phyloP scores from a whole-genome alignment of 1,140 invertebrate genomes.

The Cataglyphis hispanica region DNA sequence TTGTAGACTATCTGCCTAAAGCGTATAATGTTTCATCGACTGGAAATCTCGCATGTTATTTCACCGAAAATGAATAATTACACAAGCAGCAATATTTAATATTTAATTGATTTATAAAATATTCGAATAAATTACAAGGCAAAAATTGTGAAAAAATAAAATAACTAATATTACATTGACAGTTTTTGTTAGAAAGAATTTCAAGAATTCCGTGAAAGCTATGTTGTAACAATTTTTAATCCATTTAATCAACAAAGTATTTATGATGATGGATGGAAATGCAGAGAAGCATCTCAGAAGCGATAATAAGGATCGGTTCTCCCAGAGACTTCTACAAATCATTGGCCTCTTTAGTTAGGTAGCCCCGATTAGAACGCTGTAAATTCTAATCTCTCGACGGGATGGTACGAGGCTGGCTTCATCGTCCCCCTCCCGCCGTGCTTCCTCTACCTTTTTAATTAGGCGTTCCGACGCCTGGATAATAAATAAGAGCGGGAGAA shows the following conservation, averaged over 20 bases:
- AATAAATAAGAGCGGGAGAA: constrained; percentile 66
- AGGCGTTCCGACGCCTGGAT: constrained; percentile 56
- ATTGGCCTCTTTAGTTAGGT: constrained; percentile 45
- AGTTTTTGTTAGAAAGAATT: background rate
- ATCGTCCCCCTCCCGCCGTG: constrained; percentile 15
- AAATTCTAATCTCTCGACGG: constrained; percentile 72
- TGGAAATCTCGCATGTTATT: constrained; percentile 10
- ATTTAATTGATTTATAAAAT: background rate
- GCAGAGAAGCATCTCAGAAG: background rate
- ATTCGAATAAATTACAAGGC: background rate
- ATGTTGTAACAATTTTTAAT: constrained; percentile 1
- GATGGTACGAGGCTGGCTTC: constrained; percentile 34
- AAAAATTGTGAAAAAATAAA: background rate
- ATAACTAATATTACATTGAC: background rate
- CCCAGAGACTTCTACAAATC: constrained; percentile 37
- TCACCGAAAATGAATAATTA: background rate
- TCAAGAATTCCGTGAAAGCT: background rate
- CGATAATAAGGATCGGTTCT: constrained; percentile 23
- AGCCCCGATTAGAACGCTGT: constrained; percentile 61
- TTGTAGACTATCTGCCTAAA: background rate
- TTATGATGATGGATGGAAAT: background rate
- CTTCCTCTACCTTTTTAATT: constrained; percentile 67
- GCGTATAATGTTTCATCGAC: background rate
- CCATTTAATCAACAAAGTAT: background rate
- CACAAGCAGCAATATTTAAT: background rate